Evolutionary conservation across 2,113 vertebrate species (phyloP).

Genomic region (Gorsachius goisagi): DNA sequence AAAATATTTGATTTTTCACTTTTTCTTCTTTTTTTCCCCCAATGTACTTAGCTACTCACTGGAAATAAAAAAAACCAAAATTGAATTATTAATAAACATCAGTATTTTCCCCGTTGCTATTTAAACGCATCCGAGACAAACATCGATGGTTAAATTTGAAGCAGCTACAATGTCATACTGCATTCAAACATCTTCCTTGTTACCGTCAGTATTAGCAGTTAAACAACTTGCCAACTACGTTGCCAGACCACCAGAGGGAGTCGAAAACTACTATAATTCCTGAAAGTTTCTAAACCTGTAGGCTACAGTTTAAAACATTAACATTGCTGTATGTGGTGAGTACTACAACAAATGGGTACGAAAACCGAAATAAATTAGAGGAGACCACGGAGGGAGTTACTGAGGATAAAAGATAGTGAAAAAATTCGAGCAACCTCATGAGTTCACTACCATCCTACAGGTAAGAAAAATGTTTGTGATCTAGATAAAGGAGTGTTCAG

Average conservation of each 20-base stretch:
- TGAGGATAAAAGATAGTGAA: not conserved
- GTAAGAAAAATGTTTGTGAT: not conserved
- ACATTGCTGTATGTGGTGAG: not conserved
- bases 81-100: not conserved
- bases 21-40: not conserved
- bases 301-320: not conserved
- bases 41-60: not conserved
- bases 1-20: not conserved
- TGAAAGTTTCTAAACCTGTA: not conserved
- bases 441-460: not conserved
- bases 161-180: not conserved
- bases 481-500: not conserved
- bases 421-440: not conserved
- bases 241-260: slow-evolving; percentile 51
- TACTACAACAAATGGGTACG: not conserved
- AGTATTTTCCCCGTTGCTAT: not conserved
- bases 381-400: not conserved
- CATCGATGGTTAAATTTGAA: not conserved
- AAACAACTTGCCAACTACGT: not conserved
- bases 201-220: not conserved
- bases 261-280: not conserved
- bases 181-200: not conserved
- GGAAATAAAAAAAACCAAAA: not conserved
- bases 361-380: not conserved
- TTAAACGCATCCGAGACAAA: not conserved